Evolutionary conservation across 2,797 vertebrate species (phyloP), one percentile per base, ranked within the genome.

Genomic region (Lepus oiostolus): DNA sequence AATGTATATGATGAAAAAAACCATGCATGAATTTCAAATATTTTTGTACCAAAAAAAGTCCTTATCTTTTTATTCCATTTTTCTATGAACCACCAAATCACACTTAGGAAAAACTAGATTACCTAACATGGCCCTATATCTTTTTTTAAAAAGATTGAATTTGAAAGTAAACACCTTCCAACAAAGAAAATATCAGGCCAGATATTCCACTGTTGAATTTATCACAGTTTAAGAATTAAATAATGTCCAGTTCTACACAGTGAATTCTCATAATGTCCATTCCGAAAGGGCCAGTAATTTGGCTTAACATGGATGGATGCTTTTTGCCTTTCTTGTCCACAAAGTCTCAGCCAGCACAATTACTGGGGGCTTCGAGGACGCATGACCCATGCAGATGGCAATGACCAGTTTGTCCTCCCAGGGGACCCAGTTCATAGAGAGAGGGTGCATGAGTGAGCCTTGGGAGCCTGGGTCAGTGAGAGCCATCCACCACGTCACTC

Each of bases 151-250:
- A 19, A 91, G 68, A 82, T 82, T 92, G 58, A 54, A 74, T 82
- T 89, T 89, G 50, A 94, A 93, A 58, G 89, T 86, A 79, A 86
- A 86, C 88, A 32, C 5, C 19, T 71, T 42, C 52, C 65, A 74
- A 60, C 22, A 86, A 77, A 87, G 38, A 90, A 74, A 50, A 76
- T 38, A 50, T 79, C n/a, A 82, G 81, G n/a, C 65, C 50, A 74
- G 32, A 17, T 83, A 75, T 58, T 92, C 67, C 17, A 30, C 47
- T 90, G 72, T 89, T 86, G 30, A 95, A 74, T 94, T 89, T 90
- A 30, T 38, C 12, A 60, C 5, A 7, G 74, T 38, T 60, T 92
- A 74, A 82, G 58, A 28, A 94, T 62, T 82, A 68, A 92, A 70
- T 88, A 58, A 93, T 84, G 42, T 82, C 67, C 50, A 82, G 14